These are phyloP conservation scores for Chloroceryle inda DNA, from an alignment of 2,797 vertebrate species.

Conservation along the genomic window DNA sequence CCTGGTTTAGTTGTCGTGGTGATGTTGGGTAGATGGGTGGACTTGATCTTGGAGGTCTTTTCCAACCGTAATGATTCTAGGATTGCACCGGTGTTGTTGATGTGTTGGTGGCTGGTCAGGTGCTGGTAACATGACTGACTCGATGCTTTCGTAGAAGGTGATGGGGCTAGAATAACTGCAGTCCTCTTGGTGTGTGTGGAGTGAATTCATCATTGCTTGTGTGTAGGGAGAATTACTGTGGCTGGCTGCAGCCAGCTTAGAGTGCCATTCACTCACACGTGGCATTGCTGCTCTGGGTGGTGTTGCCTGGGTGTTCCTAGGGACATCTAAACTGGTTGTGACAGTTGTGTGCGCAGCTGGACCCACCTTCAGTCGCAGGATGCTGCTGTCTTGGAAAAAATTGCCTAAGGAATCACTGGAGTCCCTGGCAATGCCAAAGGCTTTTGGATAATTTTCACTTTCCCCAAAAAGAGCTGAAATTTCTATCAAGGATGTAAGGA, in stretches of 20 bases:
- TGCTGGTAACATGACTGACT: background rate
- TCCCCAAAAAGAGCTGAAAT: background rate
- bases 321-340: background rate
- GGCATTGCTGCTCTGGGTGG: background rate
- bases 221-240: background rate
- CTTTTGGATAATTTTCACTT: background rate
- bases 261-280: background rate
- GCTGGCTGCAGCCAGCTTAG: background rate
- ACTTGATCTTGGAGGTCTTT: too few relatives aligned
- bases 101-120: background rate
- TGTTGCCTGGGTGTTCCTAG: background rate
- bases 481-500: fast-evolving
- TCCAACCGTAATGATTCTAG: too few relatives aligned
- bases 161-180: background rate
- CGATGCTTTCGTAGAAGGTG: background rate
- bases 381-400: background rate
- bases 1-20: too few relatives aligned
- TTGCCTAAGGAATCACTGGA: background rate
- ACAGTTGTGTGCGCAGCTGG: background rate
- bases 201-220: background rate
- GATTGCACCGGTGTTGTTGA: too few relatives aligned
- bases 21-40: too few relatives aligned
- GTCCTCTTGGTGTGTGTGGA: background rate
- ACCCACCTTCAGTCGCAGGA: background rate
- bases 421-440: background rate